Evolutionary conservation across 2,797 vertebrate genomes (phyloP).

Genomic region (Tokudaia tokunoshimensis): DNA sequence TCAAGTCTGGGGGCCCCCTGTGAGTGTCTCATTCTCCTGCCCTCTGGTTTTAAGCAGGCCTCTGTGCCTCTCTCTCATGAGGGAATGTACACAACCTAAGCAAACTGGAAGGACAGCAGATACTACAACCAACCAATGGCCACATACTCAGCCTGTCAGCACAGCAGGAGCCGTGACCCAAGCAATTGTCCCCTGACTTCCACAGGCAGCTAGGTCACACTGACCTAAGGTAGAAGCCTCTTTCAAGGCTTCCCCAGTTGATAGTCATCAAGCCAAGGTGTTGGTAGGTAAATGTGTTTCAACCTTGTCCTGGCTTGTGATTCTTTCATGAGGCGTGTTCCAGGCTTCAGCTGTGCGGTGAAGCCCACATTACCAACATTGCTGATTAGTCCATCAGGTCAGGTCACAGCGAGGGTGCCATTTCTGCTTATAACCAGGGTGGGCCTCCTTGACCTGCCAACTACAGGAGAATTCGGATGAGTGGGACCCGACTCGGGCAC

Average conservation of each 20-base stretch:
- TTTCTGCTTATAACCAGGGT: background rate
- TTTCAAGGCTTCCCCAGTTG: background rate
- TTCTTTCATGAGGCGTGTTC: background rate
- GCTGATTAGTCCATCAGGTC: background rate
- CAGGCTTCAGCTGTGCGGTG: background rate
- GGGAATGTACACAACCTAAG: background rate
- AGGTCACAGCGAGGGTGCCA: background rate
- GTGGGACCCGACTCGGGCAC: background rate
- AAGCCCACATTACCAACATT: background rate
- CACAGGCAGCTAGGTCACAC: background rate
- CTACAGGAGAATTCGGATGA: background rate
- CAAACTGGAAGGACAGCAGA: slow-evolving; percentile 1
- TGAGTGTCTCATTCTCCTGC: background rate
- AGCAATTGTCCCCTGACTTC: no score
- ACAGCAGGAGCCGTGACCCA: background rate
- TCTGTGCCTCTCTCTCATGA: background rate
- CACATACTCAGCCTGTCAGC: background rate
- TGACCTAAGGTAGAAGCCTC: background rate
- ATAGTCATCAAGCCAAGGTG: background rate
- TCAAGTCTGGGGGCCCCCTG: background rate
- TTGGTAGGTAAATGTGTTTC: background rate
- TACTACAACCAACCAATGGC: background rate
- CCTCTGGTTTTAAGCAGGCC: background rate
- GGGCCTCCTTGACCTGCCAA: background rate
- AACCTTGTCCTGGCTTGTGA: background rate